Conservation (phyloP, 2,797 vertebrate genomes). For the Microctenopoma steveboyesi region DNA sequence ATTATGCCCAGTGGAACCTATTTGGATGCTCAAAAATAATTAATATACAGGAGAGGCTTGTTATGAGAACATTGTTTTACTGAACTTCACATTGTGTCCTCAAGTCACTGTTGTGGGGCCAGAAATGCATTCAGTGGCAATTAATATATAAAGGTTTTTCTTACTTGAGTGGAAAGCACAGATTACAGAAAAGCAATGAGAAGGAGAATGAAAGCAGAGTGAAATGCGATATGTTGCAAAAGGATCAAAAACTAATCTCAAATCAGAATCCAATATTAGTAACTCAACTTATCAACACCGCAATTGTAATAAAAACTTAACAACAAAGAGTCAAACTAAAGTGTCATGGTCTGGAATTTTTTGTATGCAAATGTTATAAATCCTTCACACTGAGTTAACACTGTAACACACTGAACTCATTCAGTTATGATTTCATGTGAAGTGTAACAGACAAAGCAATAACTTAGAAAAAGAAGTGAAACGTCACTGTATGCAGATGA, state of each 20-base stretch:
- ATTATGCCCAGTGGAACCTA: constrained; percentile 61
- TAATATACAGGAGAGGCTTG: constrained; percentile 30
- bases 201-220: constrained; percentile 1
- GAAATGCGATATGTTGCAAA: not conserved
- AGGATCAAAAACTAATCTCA: not conserved
- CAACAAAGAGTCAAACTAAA: constrained; percentile 44
- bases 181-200: not conserved
- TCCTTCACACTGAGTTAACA: not conserved
- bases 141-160: constrained; percentile 4
- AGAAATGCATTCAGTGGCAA: not conserved
- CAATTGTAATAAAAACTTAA: not conserved
- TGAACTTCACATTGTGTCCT: constrained; percentile 32
- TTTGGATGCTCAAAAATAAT: constrained; percentile 57
- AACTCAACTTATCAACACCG: not conserved
- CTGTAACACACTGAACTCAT: constrained; percentile 6
- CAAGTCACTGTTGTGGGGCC: constrained; percentile 5
- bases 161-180: constrained; percentile 21
- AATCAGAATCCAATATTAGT: constrained; percentile 13
- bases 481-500: constrained; percentile 53
- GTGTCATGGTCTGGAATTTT: not conserved
- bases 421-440: constrained; percentile 23
- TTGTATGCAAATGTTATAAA: constrained; percentile 18
- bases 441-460: constrained; percentile 53
- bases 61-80: constrained; percentile 38
- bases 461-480: constrained; percentile 26